These are phyloP conservation scores for Oryzias woworae DNA, from an alignment of 2,113 vertebrate species.

Conservation along the genomic window DNA sequence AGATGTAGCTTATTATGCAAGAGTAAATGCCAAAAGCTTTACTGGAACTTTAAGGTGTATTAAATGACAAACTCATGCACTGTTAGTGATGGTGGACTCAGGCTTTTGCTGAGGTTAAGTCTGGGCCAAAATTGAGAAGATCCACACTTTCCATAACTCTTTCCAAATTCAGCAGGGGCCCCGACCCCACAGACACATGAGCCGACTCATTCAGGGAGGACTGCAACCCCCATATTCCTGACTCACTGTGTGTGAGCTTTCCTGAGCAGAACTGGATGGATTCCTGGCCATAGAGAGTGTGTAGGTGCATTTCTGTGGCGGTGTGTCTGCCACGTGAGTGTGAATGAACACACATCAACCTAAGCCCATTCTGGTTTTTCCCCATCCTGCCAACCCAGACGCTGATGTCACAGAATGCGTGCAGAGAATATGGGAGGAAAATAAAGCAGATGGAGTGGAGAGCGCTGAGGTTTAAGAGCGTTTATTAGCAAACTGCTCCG, in stretches of 20 bases:
- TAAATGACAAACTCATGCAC: not conserved
- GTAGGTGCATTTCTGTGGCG: constrained; percentile 36
- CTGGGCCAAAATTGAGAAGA: constrained; percentile 30
- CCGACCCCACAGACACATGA: constrained; percentile 18
- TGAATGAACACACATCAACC: constrained; percentile 42
- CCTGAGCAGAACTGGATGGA: constrained; percentile 11
- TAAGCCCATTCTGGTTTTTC: constrained; percentile 49
- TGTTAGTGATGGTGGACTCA: constrained; percentile 15
- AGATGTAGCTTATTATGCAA: no score
- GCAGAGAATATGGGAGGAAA: not conserved
- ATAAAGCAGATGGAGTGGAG: constrained; percentile 11
- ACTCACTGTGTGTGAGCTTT: constrained; percentile 40
- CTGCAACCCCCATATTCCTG: constrained; percentile 35
- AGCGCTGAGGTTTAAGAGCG: constrained; percentile 10
- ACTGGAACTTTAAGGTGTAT: no score
- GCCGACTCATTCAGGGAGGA: constrained; percentile 33
- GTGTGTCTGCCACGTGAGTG: constrained; percentile 55
- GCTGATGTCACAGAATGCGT: constrained; percentile 59
- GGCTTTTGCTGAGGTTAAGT: constrained; percentile 33
- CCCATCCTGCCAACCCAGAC: constrained; percentile 59
- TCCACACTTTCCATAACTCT: constrained; percentile 41
- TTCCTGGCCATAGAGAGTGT: constrained; percentile 16
- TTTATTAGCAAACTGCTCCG: constrained; percentile 30
- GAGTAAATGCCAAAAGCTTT: no score
- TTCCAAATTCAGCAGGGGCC: constrained; percentile 51